These are phyloP conservation scores for Euleptes europaea DNA, from an alignment of 2,113 vertebrate species.

Conservation along the genomic window DNA sequence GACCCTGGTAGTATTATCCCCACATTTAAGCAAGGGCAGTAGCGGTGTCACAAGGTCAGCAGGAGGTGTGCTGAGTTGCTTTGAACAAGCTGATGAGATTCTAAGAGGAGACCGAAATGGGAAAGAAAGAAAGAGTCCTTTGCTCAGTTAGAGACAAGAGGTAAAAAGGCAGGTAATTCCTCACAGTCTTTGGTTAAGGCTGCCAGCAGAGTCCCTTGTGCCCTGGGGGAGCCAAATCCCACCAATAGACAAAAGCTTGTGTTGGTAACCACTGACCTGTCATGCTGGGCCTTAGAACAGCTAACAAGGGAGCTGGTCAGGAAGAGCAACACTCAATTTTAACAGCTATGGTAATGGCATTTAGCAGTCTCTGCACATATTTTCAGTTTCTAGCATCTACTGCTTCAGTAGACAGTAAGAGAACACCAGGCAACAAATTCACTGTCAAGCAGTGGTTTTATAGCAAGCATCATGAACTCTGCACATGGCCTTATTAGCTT, in stretches of 20 bases:
- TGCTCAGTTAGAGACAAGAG: neutral
- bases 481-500: neutral
- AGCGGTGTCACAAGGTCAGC: neutral
- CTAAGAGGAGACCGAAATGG: neutral
- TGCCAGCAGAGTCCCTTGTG: neutral
- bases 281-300: no score
- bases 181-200: neutral
- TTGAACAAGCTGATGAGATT: neutral
- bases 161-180: neutral
- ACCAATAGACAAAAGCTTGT: conserved; percentile 16
- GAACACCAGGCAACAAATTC: conserved; percentile 25
- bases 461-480: neutral
- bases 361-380: neutral
- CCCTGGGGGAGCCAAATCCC: neutral
- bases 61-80: neutral
- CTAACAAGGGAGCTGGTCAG: neutral
- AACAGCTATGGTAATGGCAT: neutral
- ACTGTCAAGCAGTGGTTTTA: neutral
- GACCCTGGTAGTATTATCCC: neutral
- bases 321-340: neutral
- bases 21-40: neutral
- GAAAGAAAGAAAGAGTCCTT: neutral
- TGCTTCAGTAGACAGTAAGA: neutral
- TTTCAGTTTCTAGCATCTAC: neutral
- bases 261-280: conserved; percentile 9